A percentile compares a stretch with the other conserved stretches of the same genome.
Evolutionary conservation across 2,888 invertebrate genomes (phyloP).

Genomic region (Lasioglossum morio): DNA sequence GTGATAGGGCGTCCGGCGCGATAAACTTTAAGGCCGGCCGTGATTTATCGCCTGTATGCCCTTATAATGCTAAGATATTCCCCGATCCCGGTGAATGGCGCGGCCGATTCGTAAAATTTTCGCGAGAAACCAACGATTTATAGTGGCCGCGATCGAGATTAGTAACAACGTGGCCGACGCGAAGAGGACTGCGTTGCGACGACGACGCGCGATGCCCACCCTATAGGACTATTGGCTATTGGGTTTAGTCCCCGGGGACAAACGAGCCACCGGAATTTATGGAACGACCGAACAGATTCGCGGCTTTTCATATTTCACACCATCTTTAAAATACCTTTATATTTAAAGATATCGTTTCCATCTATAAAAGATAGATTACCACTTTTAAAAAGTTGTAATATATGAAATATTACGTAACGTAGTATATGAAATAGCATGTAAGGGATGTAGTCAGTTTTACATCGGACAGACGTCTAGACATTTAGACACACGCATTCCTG

Average conservation of each 20-base stretch:
- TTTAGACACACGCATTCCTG: too few species aligned
- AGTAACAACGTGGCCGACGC: conserved; percentile 51
- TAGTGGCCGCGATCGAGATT: conserved; percentile 57
- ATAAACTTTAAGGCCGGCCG: conserved; percentile 60
- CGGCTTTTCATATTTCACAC: conserved; percentile 36
- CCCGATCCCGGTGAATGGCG: conserved; percentile 31
- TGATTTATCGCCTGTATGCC: conserved; percentile 61
- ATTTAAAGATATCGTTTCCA: too few species aligned
- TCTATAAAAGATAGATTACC: too few species aligned
- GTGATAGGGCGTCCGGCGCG: conserved; percentile 57
- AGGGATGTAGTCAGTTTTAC: too few species aligned
- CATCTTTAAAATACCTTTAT: too few species aligned
- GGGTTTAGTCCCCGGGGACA: conserved; percentile 42
- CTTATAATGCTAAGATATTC: conserved; percentile 62
- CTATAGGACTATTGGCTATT: conserved; percentile 35
- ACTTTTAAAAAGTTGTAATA: too few species aligned
- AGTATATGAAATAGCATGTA: too few species aligned
- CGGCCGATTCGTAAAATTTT: not conserved
- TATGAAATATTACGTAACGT: too few species aligned
- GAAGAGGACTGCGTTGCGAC: not conserved
- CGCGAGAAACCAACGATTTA: conserved; percentile 40
- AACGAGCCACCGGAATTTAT: conserved; percentile 52
- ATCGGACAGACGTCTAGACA: too few species aligned
- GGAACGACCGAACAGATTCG: conserved; percentile 28
- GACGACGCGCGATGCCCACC: not conserved